Evolutionary conservation across 2,888 invertebrate genomes (phyloP).

Genomic region (Pelosia muscerda): DNA sequence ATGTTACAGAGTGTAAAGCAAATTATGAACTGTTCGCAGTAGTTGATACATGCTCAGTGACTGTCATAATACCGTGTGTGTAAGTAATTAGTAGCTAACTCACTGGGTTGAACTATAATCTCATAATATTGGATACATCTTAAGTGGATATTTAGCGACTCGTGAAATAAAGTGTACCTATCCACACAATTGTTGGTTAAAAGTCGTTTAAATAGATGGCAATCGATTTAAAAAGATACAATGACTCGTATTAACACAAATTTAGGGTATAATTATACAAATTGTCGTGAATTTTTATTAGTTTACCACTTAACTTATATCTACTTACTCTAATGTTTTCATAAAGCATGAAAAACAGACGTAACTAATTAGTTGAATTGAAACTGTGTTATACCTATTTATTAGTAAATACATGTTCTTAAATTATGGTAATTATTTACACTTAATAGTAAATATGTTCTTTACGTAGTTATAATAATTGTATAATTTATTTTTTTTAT

Average conservation of each 20-base stretch:
- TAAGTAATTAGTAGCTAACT: conserved; percentile 69
- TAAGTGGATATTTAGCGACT: background rate
- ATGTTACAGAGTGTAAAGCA: conserved; percentile 57
- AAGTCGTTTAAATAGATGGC: conserved; percentile 1
- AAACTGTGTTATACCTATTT: background rate
- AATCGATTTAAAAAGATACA: background rate
- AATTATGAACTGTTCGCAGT: conserved; percentile 62
- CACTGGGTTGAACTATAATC: conserved; percentile 57
- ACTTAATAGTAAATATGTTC: too few relatives aligned
- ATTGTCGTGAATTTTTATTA: conserved; percentile 21
- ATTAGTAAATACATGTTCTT: background rate
- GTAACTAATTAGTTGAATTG: background rate
- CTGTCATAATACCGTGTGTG: conserved; percentile 57
- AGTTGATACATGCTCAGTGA: conserved; percentile 50
- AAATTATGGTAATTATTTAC: background rate
- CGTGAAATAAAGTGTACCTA: background rate
- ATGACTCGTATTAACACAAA: background rate
- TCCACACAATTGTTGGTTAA: background rate
- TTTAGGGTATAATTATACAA: conserved; percentile 17
- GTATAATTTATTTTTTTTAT: too few relatives aligned
- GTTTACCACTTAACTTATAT: background rate
- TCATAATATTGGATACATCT: conserved; percentile 6
- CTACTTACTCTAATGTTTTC: background rate
- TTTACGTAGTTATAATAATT: too few relatives aligned
- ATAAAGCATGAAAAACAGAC: background rate